Evolutionary conservation across 1,140 invertebrate genomes (phyloP), one percentile per base, ranked within the genome.

Genomic region (Aphaenogaster floridana): DNA sequence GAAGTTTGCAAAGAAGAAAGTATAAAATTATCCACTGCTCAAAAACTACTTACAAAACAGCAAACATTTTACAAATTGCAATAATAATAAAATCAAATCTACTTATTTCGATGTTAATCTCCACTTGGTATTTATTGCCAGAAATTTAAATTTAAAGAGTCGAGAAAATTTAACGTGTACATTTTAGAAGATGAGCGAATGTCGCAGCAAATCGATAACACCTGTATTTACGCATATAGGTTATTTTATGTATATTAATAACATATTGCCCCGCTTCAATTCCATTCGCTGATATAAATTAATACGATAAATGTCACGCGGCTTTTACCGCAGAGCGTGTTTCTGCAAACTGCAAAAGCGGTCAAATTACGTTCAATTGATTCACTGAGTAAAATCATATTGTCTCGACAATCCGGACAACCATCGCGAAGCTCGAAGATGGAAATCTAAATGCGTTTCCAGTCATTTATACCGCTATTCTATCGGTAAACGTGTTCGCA

Each of bases 221-320:
- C 21, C 21, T 34, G 36, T 45, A 45, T 57, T 81, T 81, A 45
- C 21, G 39, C n/a, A 81, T 54, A 57, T 64, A 71, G 21, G 66
- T 57, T 81, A 71, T 59, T 81, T 81, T 59, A 57, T 54, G 13
- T 42, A 34, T 71, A 54, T 71, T 59, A 61, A 61, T 69, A 69
- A 78, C 57, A 57, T 28, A 15, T 15, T 78, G 15, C 17, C 17
- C 4, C 42, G n/a, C 42, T 59, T 28, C 68, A 59, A 57, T 45
- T 83, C 42, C 52, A 74, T 48, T 39, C n/a, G 54, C 15, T 36
- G 42, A 83, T 74, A 21, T 71, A 84, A 76, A 76, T 71, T 76
- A 74, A 81, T 57, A 45, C 52, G 54, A 71, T 50, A 63, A 72
- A 68, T 86, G 69, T 78, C 42, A 68, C 54, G 68, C 54, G 50